These are phyloP conservation scores for Erythrocebus patas DNA, from an alignment of 2,113 vertebrate genomes.

Conservation along the genomic window DNA sequence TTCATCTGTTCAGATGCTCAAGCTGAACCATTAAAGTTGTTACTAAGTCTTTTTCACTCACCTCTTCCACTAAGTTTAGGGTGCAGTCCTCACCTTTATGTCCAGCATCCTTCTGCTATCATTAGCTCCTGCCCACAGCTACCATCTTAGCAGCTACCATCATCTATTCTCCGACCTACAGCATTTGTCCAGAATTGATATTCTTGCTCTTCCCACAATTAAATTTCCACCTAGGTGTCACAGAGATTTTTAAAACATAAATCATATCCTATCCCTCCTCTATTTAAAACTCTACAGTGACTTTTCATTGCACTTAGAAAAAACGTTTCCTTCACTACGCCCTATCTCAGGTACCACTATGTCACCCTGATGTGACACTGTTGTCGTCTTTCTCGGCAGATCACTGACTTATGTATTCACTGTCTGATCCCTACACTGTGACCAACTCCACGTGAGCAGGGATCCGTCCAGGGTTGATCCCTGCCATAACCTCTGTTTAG, in stretches of 20 bases:
- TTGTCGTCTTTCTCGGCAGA: accelerated
- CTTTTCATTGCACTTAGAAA: not conserved
- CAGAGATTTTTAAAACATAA: not conserved
- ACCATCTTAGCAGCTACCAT: not conserved
- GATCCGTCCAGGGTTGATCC: not conserved
- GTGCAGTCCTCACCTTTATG: not conserved
- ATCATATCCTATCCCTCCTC: not conserved
- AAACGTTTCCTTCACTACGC: too few relatives aligned
- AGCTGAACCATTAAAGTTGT: not conserved
- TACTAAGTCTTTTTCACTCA: not conserved
- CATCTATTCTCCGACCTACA: too few relatives aligned
- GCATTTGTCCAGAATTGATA: too few relatives aligned
- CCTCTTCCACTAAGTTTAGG: not conserved
- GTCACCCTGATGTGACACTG: not conserved
- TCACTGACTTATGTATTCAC: not conserved
- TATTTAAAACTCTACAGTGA: not conserved
- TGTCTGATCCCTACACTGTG: not conserved
- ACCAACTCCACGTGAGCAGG: not conserved
- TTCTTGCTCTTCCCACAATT: not conserved
- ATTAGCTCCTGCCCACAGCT: not conserved
- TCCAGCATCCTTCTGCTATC: accelerated
- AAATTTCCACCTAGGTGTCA: not conserved
- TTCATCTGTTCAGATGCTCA: not conserved
- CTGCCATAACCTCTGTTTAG: not conserved
- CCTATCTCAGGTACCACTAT: accelerated